These are phyloP conservation scores for Apis cerana DNA, from an alignment of 1,140 invertebrate genomes.

Conservation along the genomic window DNA sequence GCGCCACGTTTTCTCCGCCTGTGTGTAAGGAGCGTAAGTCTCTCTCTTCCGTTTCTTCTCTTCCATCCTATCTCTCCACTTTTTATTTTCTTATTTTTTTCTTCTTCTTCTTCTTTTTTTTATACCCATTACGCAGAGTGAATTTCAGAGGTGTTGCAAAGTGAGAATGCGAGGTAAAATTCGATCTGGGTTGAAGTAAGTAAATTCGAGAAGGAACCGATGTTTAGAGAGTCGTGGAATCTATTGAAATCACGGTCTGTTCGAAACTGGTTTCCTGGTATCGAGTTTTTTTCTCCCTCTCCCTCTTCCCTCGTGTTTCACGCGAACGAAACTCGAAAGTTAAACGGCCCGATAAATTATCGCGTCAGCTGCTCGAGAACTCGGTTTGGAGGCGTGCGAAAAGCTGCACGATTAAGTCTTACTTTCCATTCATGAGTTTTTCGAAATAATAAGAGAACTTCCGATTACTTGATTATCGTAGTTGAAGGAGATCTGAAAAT, in stretches of 20 bases:
- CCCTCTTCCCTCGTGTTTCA: neutral
- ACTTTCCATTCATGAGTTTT: neutral
- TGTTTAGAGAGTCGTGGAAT: neutral
- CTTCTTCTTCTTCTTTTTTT: neutral
- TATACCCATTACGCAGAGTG: neutral
- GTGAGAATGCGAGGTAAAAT: neutral
- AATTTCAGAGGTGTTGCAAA: neutral
- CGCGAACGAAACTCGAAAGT: slow-evolving; percentile 10
- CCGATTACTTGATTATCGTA: too few relatives aligned
- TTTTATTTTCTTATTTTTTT: neutral
- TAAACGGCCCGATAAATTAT: slow-evolving; percentile 18
- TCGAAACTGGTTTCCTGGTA: neutral
- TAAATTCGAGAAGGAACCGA: neutral
- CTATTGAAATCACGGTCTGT: neutral
- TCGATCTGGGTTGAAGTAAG: neutral
- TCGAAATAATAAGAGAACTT: too few relatives aligned
- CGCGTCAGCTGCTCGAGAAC: slow-evolving; percentile 16
- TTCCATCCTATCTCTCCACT: neutral
- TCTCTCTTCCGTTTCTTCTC: neutral
- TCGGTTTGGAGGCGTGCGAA: neutral
- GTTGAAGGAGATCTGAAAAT: too few relatives aligned
- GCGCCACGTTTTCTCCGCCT: neutral
- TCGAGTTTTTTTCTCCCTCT: neutral
- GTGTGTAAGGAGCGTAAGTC: neutral
- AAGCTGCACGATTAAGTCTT: slow-evolving; percentile 3